Base-by-base conservation (phyloP, 2,888 invertebrate species). In the Sphaerophoria taeniata region DNA sequence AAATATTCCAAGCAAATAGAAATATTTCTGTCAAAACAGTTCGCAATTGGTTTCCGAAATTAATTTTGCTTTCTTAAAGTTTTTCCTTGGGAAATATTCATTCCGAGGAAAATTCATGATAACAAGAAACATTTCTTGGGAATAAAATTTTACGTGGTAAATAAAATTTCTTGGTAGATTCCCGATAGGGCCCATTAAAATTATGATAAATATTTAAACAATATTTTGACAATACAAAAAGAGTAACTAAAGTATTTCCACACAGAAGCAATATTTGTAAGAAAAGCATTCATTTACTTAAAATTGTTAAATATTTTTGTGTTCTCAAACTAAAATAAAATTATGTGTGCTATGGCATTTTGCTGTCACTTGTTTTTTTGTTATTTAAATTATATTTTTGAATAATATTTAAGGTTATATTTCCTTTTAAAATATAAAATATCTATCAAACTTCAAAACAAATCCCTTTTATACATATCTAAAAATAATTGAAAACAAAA, bases 391-490 rank as follows among this genome's bases (percentile, higher is more conserved):
- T 11, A 6, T 39, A 39, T 39, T 43, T 36, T 31, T 39, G 36
- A 12, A 53, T 24, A 34, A 3, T 24, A 9, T 47, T n/a, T 16
- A 6, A 74, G 34, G 43, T 6, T 39, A 55, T n/a, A 72, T 60
- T 58, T 74, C 70, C 83, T 83, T 83, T 79, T 79, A 79, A 70
- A 3, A 43, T 55, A 49, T 56, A 55, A 51, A 60, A 43, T 55
- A 33, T 24, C 72, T 77, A 55, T 55, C 55, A 61, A 73, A 74
- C 69, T 39, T 34, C 31, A 78, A 75, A 74, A 39, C 71, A 45
- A 83, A 70, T 84, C 71, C 73, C 80, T 71, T 80, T 75, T 84
- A 84, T 84, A 84, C 84, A 84, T 84, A 84, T 84, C 84, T 79
- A 11, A 14, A 4, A 47, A 61, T 9, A 63, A 49, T 36, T 34